Evolutionary conservation across 1,140 invertebrate species (phyloP).

Genomic region (Eueides isabella): DNA sequence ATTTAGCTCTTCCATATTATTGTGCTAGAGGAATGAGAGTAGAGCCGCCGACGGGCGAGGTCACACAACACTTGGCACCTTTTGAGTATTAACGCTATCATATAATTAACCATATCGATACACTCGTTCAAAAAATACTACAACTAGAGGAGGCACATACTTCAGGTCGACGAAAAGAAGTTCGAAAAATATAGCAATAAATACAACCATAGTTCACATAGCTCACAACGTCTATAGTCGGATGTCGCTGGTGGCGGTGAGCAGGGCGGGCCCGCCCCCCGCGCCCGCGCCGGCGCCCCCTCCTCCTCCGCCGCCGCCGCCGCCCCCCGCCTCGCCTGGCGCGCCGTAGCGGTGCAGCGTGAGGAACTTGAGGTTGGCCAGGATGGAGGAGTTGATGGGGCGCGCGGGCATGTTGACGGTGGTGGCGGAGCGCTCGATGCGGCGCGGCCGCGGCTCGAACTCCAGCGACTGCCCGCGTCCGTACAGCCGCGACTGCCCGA

Average conservation of each 20-base stretch:
- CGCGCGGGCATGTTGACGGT: constrained; percentile 67
- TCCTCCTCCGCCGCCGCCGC: constrained; percentile 41
- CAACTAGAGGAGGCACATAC: constrained; percentile 74
- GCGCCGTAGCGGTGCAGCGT: constrained; percentile 73
- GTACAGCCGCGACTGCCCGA: constrained; percentile 70
- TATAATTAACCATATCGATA: constrained; percentile 57
- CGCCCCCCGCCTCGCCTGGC: constrained; percentile 52
- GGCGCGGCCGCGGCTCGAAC: constrained; percentile 54
- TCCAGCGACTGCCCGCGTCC: constrained; percentile 71
- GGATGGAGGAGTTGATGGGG: constrained; percentile 70
- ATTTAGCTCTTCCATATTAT: constrained; percentile 54
- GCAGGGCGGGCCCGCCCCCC: constrained; percentile 43
- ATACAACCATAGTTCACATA: constrained; percentile 61
- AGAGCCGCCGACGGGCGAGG: constrained; percentile 48
- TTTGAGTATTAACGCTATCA: constrained; percentile 76
- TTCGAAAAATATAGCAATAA: constrained; percentile 76
- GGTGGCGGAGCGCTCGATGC: constrained; percentile 73
- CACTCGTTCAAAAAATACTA: constrained; percentile 61
- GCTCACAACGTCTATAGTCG: constrained; percentile 59
- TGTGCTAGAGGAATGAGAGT: constrained; percentile 75
- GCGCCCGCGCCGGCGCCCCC: constrained; percentile 26
- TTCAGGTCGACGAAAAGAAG: constrained; percentile 73
- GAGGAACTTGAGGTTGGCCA: constrained; percentile 70
- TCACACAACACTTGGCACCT: constrained; percentile 71
- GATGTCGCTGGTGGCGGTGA: constrained; percentile 65